phyloP scores from a whole-genome alignment of 92 coral and sea anemone species.

The Siderastrea radians region DNA sequence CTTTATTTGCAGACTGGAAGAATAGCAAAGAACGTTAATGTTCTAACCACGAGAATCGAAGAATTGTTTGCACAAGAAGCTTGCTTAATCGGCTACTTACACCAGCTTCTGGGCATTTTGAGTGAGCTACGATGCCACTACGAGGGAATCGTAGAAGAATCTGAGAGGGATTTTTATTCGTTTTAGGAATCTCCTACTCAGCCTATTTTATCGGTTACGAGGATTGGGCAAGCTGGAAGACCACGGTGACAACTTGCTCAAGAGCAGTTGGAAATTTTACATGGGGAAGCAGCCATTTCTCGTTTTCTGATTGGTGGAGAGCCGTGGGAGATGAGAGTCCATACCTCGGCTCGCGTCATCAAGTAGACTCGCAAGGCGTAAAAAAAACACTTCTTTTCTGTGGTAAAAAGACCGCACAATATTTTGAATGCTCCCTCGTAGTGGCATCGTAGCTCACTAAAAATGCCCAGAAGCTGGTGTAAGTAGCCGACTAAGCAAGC shows the following conservation, averaged over 20 bases:
- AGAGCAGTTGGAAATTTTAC: conserved; percentile 56
- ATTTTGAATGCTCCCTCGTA: neutral
- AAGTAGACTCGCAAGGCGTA: no score
- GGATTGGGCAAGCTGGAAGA: conserved; percentile 20
- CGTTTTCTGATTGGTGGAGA: no score
- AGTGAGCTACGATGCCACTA: conserved; percentile 40
- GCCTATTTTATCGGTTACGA: conserved; percentile 7
- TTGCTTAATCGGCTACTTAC: conserved; percentile 24
- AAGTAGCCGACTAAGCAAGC: conserved; percentile 24
- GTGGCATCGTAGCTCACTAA: conserved; percentile 41
- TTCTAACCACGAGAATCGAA: conserved; percentile 35
- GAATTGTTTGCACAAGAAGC: conserved; percentile 38
- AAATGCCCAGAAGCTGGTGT: conserved; percentile 26
- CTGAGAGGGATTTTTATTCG: conserved; percentile 5
- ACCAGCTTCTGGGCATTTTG: conserved; percentile 33
- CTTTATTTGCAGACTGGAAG: conserved; percentile 40
- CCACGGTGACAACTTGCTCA: conserved; percentile 39
- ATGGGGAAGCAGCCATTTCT: conserved; percentile 4
- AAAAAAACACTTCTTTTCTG: no score
- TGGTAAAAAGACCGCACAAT: no score
- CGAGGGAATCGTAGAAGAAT: conserved; percentile 25
- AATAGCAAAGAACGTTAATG: conserved; percentile 47
- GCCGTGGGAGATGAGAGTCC: no score
- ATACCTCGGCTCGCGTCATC: no score
- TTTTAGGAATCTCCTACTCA: conserved; percentile 12